Percentiles rank a stretch among this genome's conserved stretches.
These are phyloP conservation scores for Prionailurus viverrinus DNA, from an alignment of 2,113 vertebrate species.

Conservation along the genomic window DNA sequence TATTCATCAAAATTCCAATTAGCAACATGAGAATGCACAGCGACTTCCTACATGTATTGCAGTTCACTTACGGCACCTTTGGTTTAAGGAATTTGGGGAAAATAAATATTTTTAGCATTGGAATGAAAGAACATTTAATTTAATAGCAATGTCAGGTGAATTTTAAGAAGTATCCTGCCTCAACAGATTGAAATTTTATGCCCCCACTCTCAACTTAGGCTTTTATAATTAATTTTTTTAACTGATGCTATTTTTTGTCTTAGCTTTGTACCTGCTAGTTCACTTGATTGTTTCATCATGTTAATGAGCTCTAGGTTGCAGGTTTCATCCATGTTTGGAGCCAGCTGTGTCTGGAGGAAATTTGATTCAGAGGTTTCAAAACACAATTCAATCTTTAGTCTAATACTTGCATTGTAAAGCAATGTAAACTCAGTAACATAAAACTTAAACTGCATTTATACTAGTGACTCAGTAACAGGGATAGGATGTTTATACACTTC, in stretches of 20 bases:
- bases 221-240: conserved; percentile 61
- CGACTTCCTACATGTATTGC: conserved; percentile 49
- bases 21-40: conserved; percentile 78
- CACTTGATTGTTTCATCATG: conserved; percentile 59
- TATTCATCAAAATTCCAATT: conserved; percentile 86
- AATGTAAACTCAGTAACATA: neutral
- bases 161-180: conserved; percentile 2
- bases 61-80: neutral
- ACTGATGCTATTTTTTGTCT: conserved; percentile 60
- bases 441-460: conserved; percentile 10
- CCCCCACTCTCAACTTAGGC: neutral
- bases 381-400: conserved; percentile 26
- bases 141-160: conserved; percentile 47
- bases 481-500: neutral
- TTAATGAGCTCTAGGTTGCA: conserved; percentile 66
- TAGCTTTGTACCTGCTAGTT: conserved; percentile 56
- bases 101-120: conserved; percentile 57
- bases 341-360: neutral
- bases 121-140: conserved; percentile 24
- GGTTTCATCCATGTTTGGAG: conserved; percentile 34
- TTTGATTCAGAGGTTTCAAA: conserved; percentile 50
- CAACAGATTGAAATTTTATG: conserved; percentile 37
- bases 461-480: neutral
- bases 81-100: neutral
- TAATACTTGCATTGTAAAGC: conserved; percentile 10